These are phyloP conservation scores for Drosophila micromelanica DNA, from an alignment of 1,140 invertebrate species.

Conservation along the genomic window DNA sequence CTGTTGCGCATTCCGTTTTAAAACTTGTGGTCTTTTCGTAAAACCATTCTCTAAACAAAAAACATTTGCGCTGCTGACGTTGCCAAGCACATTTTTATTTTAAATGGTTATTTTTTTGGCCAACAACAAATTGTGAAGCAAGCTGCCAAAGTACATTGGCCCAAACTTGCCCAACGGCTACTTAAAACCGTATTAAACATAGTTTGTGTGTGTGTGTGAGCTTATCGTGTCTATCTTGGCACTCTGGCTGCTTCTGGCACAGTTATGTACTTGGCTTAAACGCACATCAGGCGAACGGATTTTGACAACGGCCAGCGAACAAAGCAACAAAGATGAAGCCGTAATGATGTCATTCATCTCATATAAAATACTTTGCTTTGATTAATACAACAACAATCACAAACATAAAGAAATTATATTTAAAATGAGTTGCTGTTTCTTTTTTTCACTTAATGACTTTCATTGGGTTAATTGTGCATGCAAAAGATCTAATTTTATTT, in stretches of 20 bases:
- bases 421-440: slow-evolving; percentile 22
- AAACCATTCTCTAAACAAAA: slow-evolving; percentile 10
- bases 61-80: slow-evolving; percentile 37
- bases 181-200: slow-evolving; percentile 67
- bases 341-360: slow-evolving; percentile 78
- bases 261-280: slow-evolving; percentile 54
- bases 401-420: slow-evolving; percentile 3
- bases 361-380: slow-evolving; percentile 36
- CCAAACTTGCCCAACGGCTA: slow-evolving; percentile 44
- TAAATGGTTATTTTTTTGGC: slow-evolving; percentile 3
- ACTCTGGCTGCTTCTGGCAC: slow-evolving; percentile 68
- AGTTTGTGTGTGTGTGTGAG: slow-evolving; percentile 31
- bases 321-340: slow-evolving; percentile 47
- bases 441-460: slow-evolving; percentile 4
- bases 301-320: slow-evolving; percentile 24
- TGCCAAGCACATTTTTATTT: slow-evolving; percentile 25
- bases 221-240: slow-evolving; percentile 56
- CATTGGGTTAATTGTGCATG: slow-evolving; percentile 59
- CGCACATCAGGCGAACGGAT: slow-evolving; percentile 32
- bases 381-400: slow-evolving; percentile 31
- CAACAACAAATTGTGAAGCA: slow-evolving; percentile 40
- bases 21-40: slow-evolving; percentile 7
- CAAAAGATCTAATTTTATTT: slow-evolving; percentile 49
- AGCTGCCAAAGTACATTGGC: slow-evolving; percentile 37
- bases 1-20: slow-evolving; percentile 50